Percentiles rank a stretch among this genome's conserved stretches.
Conservation (phyloP, 2,888 invertebrate genomes). For the Ophion ellenae region DNA sequence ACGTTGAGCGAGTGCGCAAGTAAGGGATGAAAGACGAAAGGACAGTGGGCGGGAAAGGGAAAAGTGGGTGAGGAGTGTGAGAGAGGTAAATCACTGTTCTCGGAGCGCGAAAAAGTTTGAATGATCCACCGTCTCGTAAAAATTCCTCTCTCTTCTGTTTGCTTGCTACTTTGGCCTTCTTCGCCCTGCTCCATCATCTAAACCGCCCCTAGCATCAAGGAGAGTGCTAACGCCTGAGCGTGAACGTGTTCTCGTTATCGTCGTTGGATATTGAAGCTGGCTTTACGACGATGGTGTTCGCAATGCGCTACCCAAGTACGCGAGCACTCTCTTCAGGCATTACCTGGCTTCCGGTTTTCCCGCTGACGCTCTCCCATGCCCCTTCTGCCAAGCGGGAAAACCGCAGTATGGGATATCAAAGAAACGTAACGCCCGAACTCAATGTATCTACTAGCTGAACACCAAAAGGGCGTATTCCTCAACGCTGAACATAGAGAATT, state of each 20-base stretch:
- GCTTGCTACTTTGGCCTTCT: constrained; percentile 23
- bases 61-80: background rate
- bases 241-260: constrained; percentile 68
- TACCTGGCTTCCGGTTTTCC: constrained; percentile 11
- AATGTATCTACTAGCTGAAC: background rate
- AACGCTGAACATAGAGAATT: background rate
- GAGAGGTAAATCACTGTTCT: constrained; percentile 60
- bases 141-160: constrained; percentile 56
- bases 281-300: constrained; percentile 61
- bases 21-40: background rate
- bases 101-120: constrained; percentile 63
- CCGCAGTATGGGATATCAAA: no score
- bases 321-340: no score
- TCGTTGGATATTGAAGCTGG: constrained; percentile 67
- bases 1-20: constrained; percentile 7
- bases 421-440: background rate
- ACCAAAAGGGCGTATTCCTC: background rate
- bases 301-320: background rate
- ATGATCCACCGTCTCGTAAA: constrained; percentile 59
- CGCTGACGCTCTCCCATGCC: constrained; percentile 13
- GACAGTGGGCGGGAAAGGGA: background rate
- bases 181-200: background rate
- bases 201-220: constrained; percentile 15
- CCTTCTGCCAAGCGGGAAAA: constrained; percentile 5
- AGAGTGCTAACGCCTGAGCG: constrained; percentile 58